These are phyloP conservation scores for Tetragonula carbonaria DNA, from an alignment of 2,888 invertebrate species.

Conservation along the genomic window DNA sequence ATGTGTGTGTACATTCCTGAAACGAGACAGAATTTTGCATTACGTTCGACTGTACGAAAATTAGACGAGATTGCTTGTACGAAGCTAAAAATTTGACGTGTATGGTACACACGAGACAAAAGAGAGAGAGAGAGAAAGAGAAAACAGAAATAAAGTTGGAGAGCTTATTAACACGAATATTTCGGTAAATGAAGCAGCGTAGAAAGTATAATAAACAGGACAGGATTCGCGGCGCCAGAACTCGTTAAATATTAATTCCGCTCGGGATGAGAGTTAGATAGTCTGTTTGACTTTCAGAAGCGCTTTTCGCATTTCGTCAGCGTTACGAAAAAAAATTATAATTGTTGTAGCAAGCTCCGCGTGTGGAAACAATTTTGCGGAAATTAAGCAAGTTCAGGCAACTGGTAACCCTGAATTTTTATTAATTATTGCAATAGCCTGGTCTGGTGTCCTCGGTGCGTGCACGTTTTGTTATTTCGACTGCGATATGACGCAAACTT, in stretches of 20 bases:
- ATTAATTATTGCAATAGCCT: conserved; percentile 11
- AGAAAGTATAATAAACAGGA: conserved; percentile 26
- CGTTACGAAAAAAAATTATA: conserved; percentile 31
- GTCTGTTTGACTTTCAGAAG: conserved; percentile 33
- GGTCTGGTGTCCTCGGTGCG: background rate
- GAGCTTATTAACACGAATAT: conserved; percentile 23
- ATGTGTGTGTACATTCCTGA: background rate
- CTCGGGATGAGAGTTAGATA: conserved; percentile 20
- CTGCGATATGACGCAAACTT: background rate
- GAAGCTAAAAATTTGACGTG: background rate
- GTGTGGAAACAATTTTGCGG: conserved; percentile 26
- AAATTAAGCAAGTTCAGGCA: conserved; percentile 13
- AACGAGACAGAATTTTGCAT: background rate
- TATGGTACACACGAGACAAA: background rate
- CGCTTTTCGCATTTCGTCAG: conserved; percentile 3
- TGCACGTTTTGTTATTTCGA: background rate
- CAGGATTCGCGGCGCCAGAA: conserved; percentile 18
- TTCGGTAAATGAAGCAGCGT: conserved; percentile 1
- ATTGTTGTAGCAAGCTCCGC: conserved; percentile 23
- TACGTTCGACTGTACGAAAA: background rate
- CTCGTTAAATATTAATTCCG: conserved; percentile 50
- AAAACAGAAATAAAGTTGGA: background rate
- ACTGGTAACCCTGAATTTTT: background rate
- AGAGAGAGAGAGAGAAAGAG: background rate
- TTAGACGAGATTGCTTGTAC: background rate